Conservation (phyloP, 1,140 invertebrate species). For the Drosophila willistoni region DNA sequence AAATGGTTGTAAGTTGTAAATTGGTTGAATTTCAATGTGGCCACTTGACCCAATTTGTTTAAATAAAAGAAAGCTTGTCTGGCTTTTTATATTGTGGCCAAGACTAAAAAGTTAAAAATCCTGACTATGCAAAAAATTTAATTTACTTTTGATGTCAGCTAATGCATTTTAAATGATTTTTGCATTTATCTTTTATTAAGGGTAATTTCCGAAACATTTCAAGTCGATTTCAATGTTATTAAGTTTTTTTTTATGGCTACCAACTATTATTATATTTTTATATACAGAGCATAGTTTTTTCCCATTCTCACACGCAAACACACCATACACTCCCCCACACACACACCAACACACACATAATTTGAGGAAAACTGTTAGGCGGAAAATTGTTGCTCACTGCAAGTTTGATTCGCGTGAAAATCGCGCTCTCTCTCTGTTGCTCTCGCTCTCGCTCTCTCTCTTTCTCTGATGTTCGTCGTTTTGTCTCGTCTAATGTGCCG, state of each 20-base stretch:
- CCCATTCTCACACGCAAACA: slow-evolving; percentile 3
- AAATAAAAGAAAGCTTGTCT: neutral
- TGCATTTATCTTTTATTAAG: neutral
- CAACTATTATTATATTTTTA: neutral
- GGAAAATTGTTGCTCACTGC: slow-evolving; percentile 66
- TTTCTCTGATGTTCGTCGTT: neutral
- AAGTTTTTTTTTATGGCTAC: slow-evolving; percentile 1
- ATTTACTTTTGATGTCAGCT: neutral
- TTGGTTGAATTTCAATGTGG: slow-evolving; percentile 45
- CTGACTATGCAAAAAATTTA: neutral
- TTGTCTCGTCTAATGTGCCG: neutral
- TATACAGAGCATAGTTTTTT: slow-evolving; percentile 31
- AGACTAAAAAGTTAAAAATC: neutral
- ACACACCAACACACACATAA: slow-evolving; percentile 18
- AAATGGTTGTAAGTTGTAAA: slow-evolving; percentile 32
- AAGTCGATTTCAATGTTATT: neutral
- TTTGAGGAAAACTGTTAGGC: slow-evolving; percentile 26
- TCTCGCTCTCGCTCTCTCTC: too few relatives aligned
- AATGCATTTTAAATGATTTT: slow-evolving; percentile 1
- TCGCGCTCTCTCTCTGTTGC: neutral
- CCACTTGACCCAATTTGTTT: slow-evolving; percentile 70
- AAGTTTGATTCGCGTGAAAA: slow-evolving; percentile 7
- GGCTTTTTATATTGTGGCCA: neutral
- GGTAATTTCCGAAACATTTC: neutral
- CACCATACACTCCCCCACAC: slow-evolving; percentile 12